Base-by-base conservation (phyloP, 2,113 vertebrate species). In the Xenopus borealis region DNA sequence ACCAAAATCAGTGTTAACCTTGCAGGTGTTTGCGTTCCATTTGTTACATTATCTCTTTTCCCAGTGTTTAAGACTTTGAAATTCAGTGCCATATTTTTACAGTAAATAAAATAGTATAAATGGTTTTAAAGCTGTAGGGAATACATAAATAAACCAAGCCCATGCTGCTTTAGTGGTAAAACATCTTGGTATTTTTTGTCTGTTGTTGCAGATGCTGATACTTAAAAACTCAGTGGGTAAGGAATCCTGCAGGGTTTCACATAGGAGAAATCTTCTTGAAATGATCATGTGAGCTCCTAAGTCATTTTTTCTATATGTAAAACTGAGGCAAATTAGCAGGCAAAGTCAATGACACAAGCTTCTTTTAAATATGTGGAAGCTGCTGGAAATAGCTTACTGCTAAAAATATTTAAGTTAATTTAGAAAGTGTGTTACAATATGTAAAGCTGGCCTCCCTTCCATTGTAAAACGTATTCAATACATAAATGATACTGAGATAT, bases 51-150 rank as follows among this genome's bases (percentile, higher is more conserved):
- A 55, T 55, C 53, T n/a, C 18, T 55, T 55, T 16, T 55, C 14
- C 13, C 53, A 55, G 14, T 55, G 53, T n/a, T 55, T 55, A 18
- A n/a, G 53, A 55, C 3, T 17, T 55, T 55, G 17, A 55, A 55
- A 55, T 18, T 14, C 7, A 55, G 53, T 55, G 53, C 53, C 14
- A 55, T 55, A n/a, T 17, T 55, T 55, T 55, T 55, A 55, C 53
- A 55, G 14, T 55, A 55, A 55, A 55, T 55, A 55, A 55, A 55
- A 55, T 55, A 55, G 53, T 55, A 55, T 55, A 55, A 55, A 55
- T 55, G 7, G 14, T 55, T 55, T 55, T 55, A 55, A 55, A 55
- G 7, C 53, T 55, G 53, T n/a, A 55, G 53, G 53, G 53, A 55
- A 55, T n/a, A 55, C 53, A 55, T 55, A 55, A 55, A 55, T 55